These are phyloP conservation scores for Xyrichtys novacula DNA, from an alignment of 2,797 vertebrate species.

Conservation along the genomic window DNA sequence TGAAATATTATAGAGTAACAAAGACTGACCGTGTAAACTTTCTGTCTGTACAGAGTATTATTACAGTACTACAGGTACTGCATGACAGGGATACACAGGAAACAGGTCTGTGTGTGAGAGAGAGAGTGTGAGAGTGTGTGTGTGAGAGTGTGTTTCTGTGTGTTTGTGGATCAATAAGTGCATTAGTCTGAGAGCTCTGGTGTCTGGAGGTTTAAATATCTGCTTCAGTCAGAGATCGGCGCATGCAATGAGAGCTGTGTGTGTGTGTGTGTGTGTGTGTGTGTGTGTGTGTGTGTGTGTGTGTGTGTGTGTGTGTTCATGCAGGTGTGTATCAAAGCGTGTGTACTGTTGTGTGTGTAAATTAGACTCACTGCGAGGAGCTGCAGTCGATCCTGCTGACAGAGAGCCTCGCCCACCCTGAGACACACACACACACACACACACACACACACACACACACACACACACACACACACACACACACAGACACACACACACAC, in stretches of 20 bases:
- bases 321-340: slow-evolving; percentile 2
- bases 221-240: background rate
- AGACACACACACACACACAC: background rate
- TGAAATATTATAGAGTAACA: too few relatives aligned
- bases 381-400: slow-evolving; percentile 89
- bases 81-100: too few relatives aligned
- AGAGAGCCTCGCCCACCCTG: slow-evolving; percentile 85
- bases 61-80: background rate
- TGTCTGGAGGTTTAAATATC: slow-evolving; percentile 5
- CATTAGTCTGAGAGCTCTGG: slow-evolving; percentile 15
- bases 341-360: slow-evolving; percentile 23
- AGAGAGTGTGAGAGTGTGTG: background rate
- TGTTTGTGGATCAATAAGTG: slow-evolving; percentile 28
- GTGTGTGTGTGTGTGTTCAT: background rate
- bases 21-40: too few relatives aligned
- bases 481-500: too few relatives aligned
- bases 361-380: slow-evolving; percentile 89
- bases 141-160: background rate
- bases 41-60: too few relatives aligned
- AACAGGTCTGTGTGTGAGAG: background rate
- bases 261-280: slow-evolving; percentile 3
- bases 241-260: too few relatives aligned
- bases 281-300: background rate
- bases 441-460: too few relatives aligned
- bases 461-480: too few relatives aligned